Percentiles rank a stretch among this genome's conserved stretches.
Conservation (phyloP, 2,888 invertebrate species). For the Drosophila hamatofila region DNA sequence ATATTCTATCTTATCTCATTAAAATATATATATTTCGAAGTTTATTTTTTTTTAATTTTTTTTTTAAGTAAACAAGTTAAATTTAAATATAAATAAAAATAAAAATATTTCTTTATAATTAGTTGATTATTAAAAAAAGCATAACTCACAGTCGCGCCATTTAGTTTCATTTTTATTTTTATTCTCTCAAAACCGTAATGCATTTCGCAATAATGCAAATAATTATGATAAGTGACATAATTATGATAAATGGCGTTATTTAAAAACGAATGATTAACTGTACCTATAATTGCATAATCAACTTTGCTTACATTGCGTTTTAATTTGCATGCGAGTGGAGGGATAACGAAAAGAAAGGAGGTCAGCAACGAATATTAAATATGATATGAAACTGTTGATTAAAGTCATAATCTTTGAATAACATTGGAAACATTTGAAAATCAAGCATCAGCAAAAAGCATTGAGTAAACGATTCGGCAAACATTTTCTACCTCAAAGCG, state of each 20-base stretch:
- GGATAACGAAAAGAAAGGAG: neutral
- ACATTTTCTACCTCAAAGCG: constrained; percentile 42
- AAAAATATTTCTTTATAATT: no score
- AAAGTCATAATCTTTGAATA: neutral
- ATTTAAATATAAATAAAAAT: no score
- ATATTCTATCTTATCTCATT: no score
- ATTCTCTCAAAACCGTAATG: neutral
- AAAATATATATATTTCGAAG: no score
- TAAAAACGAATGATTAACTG: constrained; percentile 36
- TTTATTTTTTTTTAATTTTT: no score
- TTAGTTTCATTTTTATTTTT: neutral
- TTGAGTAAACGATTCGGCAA: constrained; percentile 25
- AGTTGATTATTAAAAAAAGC: no score
- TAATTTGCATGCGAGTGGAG: neutral
- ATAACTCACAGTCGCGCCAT: constrained; percentile 5
- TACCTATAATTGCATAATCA: constrained; percentile 30
- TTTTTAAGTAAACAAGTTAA: no score
- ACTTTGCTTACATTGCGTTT: constrained; percentile 22
- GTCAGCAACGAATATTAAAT: neutral
- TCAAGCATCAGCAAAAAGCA: constrained; percentile 25
- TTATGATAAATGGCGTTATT: constrained; percentile 41
- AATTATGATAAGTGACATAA: constrained; percentile 40
- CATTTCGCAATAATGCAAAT: constrained; percentile 23
- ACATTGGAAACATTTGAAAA: neutral
- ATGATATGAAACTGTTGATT: neutral